Conservation (phyloP, 2,113 vertebrate genomes). For the Elgaria multicarinata region DNA sequence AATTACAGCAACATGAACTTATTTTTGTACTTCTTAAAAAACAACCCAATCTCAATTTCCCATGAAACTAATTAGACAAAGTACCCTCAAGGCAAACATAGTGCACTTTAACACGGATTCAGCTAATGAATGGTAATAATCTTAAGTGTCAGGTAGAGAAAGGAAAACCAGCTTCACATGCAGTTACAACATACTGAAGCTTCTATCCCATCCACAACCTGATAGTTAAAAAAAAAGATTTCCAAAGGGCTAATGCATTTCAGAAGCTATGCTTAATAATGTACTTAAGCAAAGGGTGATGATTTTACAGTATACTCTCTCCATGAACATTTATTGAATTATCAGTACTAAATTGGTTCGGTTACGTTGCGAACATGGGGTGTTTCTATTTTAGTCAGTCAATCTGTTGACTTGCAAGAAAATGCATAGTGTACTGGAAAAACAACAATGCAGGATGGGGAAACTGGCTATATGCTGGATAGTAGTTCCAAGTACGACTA, state of each 20-base stretch:
- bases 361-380: neutral
- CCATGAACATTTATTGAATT: neutral
- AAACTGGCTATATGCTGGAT: neutral
- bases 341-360: neutral
- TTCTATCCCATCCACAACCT: neutral
- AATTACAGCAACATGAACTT: neutral
- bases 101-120: conserved; percentile 30
- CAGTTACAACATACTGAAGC: conserved; percentile 22
- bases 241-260: neutral
- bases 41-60: conserved; percentile 10
- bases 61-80: conserved; percentile 24
- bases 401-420: conserved; percentile 23
- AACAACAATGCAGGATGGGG: neutral
- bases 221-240: neutral
- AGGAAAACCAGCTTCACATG: conserved; percentile 40
- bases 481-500: too few relatives aligned
- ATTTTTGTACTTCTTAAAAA: conserved; percentile 49
- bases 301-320: neutral
- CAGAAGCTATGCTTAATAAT: neutral
- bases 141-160: conserved; percentile 17
- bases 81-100: conserved; percentile 27
- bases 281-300: conserved; percentile 1
- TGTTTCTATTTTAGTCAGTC: neutral
- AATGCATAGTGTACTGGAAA: neutral
- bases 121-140: conserved; percentile 49